These are phyloP conservation scores for Vandiemenella viatica DNA, from an alignment of 2,888 invertebrate genomes.

Conservation along the genomic window DNA sequence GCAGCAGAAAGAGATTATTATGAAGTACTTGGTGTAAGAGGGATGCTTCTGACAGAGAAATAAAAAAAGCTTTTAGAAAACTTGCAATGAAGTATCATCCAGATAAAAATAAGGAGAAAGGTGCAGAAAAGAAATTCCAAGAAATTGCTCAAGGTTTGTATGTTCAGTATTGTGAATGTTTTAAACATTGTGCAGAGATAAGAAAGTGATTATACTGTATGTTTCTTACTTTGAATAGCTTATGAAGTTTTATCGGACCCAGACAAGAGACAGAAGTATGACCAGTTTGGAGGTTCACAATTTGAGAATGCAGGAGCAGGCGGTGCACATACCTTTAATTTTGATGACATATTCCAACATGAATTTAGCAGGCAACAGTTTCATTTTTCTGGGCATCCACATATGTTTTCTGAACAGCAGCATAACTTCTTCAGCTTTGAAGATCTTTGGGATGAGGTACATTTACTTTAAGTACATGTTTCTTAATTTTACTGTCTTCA, in stretches of 20 bases:
- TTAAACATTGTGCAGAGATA: not conserved
- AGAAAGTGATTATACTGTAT: not conserved
- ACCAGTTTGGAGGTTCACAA: constrained; percentile 15
- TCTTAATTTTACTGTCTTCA: not conserved
- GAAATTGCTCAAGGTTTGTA: constrained; percentile 33
- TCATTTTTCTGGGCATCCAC: constrained; percentile 10
- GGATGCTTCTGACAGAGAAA: constrained; percentile 30
- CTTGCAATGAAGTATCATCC: constrained; percentile 36
- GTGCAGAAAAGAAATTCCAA: constrained; percentile 33
- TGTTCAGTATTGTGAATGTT: not conserved
- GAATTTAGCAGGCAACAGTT: constrained; percentile 10
- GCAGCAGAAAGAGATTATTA: constrained; percentile 29
- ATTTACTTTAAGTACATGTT: not conserved
- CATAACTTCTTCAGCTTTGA: constrained; percentile 16
- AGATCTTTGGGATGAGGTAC: constrained; percentile 16
- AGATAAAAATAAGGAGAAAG: constrained; percentile 32
- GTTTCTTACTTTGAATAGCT: constrained; percentile 10
- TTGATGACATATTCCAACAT: constrained; percentile 18
- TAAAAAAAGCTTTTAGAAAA: constrained; percentile 35
- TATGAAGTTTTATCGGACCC: constrained; percentile 17
- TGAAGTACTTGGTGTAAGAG: constrained; percentile 30
- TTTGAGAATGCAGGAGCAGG: constrained; percentile 6
- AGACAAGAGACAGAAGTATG: constrained; percentile 15
- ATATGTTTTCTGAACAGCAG: not conserved
- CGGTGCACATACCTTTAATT: constrained; percentile 13